Conservation (phyloP, 2,888 invertebrate species). For the Allolobophora icterica region DNA sequence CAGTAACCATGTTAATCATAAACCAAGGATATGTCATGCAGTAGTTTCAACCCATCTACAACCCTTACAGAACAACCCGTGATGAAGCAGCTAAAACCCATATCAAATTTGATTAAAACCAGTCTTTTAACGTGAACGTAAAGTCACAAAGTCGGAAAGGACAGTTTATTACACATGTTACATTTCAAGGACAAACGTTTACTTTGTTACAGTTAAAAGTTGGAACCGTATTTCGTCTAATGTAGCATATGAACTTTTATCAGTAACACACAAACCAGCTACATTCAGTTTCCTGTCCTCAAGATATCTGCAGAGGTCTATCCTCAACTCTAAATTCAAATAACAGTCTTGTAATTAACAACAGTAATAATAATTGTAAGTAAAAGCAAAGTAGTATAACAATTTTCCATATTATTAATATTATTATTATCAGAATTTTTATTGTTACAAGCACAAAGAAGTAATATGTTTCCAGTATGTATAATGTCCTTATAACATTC, state of each 20-base stretch:
- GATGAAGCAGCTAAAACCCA: background rate
- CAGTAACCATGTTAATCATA: background rate
- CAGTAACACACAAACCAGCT: background rate
- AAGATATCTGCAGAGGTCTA: background rate
- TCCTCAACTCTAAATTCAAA: background rate
- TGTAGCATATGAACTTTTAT: background rate
- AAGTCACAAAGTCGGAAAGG: background rate
- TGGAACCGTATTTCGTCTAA: background rate
- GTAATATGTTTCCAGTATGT: background rate
- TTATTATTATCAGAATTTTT: background rate
- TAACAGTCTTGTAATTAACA: background rate
- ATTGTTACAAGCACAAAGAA: background rate
- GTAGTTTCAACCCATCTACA: background rate
- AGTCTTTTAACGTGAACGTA: background rate
- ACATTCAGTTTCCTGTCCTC: background rate
- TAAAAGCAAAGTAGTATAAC: no score
- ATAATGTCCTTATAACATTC: background rate
- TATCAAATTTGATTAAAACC: background rate
- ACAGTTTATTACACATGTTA: slow-evolving; percentile 17
- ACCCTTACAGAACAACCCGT: background rate
- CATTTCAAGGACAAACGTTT: background rate
- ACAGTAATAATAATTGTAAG: background rate
- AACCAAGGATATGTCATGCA: background rate
- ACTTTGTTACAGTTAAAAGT: background rate
- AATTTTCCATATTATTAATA: background rate